Evolutionary conservation across 2,797 vertebrate species (phyloP), one percentile per base, ranked within the genome.

Genomic region (Melanotaenia nigrans): DNA sequence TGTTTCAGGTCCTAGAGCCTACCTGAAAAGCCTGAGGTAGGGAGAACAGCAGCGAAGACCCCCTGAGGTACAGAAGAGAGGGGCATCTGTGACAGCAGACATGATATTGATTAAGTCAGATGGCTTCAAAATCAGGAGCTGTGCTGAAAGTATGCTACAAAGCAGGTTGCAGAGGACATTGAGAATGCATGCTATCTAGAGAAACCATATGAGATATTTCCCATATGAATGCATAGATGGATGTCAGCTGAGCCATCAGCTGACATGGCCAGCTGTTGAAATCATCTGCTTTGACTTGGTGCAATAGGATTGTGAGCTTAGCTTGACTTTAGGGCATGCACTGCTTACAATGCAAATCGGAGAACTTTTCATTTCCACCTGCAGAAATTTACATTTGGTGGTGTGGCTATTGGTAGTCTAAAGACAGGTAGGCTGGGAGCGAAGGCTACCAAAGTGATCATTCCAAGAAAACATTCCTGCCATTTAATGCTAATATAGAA

Each of bases 61-160:
- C 61, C 40, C 54, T n/a, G 24, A 51, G 59, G 68, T 33, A 22
- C 36, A 22, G 25, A 40, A 71, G 47, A 54, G 25, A 61, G 57
- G 11, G 14, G 36, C 36, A 33, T 49, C 61, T 22, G 54, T 36
- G 55, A 53, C 54, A 51, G 28, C 53, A 51, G 54, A 65, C 33
- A 24, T 64, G 61, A 64, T 42, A 55, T n/a, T 72, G 69, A 72
- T 64, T 28, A 18, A 65, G 42, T 65, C 54, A 32, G 61, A 65
- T 24, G n/a, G 42, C 61, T 30, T 64, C 7, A 72, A 65, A 65
- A 72, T 33, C 61, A 72, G 51, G 30, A 64, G 61, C 22, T 16
- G 40, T 32, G 4, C 32, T 49, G 32, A 72, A 70, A 54, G 54
- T 47, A 33, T 61, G 54, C n/a, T 49, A 42, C 24, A 18, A 65